These are phyloP conservation scores for Pentalonia nigronervosa DNA, from an alignment of 1,140 invertebrate genomes.

Conservation along the genomic window DNA sequence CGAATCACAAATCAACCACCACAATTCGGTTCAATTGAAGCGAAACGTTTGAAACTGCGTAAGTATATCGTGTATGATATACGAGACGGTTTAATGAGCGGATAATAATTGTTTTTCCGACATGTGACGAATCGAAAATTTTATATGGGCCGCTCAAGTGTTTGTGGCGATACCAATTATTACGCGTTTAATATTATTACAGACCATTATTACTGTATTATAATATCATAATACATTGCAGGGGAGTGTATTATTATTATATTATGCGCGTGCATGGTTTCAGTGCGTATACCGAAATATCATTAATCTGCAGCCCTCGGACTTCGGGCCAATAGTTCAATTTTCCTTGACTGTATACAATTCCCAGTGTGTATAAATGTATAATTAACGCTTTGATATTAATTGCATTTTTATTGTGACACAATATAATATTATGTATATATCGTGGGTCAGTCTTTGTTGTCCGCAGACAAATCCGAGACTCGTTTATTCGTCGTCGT, in stretches of 20 bases:
- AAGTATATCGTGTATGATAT: background rate
- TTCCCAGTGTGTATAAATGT: background rate
- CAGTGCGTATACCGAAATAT: background rate
- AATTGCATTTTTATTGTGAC: background rate
- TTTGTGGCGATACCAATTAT: background rate
- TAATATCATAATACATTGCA: background rate
- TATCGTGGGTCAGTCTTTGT: background rate
- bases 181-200: background rate
- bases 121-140: background rate
- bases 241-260: background rate
- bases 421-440: background rate
- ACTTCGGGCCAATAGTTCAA: background rate
- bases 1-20: constrained; percentile 1
- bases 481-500: background rate
- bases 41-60: background rate
- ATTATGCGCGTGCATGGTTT: background rate
- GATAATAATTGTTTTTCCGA: background rate
- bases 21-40: constrained; percentile 24
- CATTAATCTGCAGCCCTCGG: background rate
- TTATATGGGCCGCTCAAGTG: background rate
- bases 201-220: background rate
- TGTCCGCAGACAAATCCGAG: background rate
- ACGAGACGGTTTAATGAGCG: background rate
- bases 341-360: background rate
- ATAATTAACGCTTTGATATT: background rate